phyloP scores from a whole-genome alignment of 2,888 invertebrate genomes.

The Ornithoptera alexandrae region DNA sequence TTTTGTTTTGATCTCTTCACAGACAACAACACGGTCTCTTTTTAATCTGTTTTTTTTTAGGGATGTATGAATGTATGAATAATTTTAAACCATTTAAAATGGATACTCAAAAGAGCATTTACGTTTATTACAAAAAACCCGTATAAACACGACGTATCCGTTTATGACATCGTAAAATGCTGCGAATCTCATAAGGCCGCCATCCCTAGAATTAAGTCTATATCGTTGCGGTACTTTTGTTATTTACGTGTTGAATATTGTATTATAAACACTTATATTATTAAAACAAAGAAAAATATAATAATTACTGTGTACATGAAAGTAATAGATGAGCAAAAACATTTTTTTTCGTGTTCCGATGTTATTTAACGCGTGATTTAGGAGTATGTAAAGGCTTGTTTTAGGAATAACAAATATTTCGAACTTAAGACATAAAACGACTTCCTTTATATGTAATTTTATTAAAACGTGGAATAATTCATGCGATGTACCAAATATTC shows the following conservation, averaged over 20 bases:
- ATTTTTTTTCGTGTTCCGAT: no score
- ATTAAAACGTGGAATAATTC: conserved; percentile 35
- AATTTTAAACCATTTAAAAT: neutral
- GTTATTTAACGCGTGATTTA: no score
- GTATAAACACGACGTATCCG: conserved; percentile 25
- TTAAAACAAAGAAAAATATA: neutral
- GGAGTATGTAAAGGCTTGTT: neutral
- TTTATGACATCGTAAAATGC: conserved; percentile 66
- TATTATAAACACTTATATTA: neutral
- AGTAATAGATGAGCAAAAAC: no score
- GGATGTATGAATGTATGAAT: neutral
- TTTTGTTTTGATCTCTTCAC: no score
- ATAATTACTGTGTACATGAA: no score
- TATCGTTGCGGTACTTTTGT: conserved; percentile 45
- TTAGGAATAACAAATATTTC: neutral
- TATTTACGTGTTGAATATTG: neutral
- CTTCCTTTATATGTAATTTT: conserved; percentile 5
- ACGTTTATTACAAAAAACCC: conserved; percentile 4
- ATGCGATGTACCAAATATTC: conserved; percentile 64
- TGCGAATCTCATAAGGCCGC: conserved; percentile 69
- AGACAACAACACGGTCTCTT: neutral
- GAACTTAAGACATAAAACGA: neutral
- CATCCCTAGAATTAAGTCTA: conserved; percentile 63
- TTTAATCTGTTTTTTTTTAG: neutral
- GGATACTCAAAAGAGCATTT: conserved; percentile 4